Percentiles rank a stretch among this genome's conserved stretches.
phyloP scores from a whole-genome alignment of 2,113 vertebrate genomes.

The Pterocles orientalis region DNA sequence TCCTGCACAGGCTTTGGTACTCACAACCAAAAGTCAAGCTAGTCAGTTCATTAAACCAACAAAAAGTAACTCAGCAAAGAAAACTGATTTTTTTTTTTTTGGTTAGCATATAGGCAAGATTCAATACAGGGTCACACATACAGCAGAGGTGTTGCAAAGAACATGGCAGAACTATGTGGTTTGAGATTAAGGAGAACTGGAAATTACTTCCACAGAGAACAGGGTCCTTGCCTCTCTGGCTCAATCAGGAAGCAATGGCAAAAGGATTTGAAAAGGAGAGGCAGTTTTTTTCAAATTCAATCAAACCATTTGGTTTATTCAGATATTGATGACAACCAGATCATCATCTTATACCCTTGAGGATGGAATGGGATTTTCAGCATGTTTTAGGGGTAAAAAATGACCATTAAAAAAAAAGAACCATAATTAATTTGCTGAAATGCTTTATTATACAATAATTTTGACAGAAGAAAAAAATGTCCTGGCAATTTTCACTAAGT shows the following conservation, averaged over 20 bases:
- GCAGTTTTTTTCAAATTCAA: neutral
- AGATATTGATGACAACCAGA: neutral
- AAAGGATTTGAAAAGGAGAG: neutral
- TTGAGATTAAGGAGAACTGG: neutral
- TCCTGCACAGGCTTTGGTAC: neutral
- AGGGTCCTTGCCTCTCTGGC: neutral
- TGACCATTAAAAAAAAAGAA: neutral
- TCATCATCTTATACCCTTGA: neutral
- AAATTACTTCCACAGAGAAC: neutral
- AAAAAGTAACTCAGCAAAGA: neutral
- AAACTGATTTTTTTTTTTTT: neutral
- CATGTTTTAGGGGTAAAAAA: neutral
- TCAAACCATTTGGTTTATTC: neutral
- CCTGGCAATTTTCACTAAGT: neutral
- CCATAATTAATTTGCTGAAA: neutral
- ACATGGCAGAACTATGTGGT: neutral
- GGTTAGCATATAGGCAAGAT: neutral
- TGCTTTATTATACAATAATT: neutral
- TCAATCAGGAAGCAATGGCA: neutral
- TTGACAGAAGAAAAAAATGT: neutral
- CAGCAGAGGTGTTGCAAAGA: neutral
- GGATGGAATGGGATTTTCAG: neutral
- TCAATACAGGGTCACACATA: neutral
- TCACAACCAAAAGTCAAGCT: neutral
- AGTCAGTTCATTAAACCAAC: neutral